These are phyloP conservation scores for Fulmarus glacialis DNA, from an alignment of 2,113 vertebrate genomes.

Conservation along the genomic window DNA sequence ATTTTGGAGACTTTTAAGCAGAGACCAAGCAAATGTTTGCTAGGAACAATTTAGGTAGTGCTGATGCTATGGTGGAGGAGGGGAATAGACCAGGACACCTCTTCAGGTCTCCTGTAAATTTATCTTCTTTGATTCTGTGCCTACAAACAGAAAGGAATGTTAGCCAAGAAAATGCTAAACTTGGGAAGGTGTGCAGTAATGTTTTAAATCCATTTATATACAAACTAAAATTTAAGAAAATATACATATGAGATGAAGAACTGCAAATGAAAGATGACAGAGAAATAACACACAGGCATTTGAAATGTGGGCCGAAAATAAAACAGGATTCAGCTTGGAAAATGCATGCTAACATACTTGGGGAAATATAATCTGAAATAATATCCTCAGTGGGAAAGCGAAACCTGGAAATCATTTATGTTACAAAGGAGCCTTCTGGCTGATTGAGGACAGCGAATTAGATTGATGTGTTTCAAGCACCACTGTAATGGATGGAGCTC, in stretches of 20 bases:
- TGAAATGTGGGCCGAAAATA: constrained; percentile 9
- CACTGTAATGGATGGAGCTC: background rate
- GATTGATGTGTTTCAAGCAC: constrained; percentile 16
- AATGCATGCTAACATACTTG: constrained; percentile 9
- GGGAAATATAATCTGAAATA: constrained; percentile 46
- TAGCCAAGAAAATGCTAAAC: constrained; percentile 41
- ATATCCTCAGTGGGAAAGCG: constrained; percentile 22
- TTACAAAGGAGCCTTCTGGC: constrained; percentile 32
- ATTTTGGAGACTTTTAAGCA: background rate
- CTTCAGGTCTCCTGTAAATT: background rate
- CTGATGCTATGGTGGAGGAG: background rate
- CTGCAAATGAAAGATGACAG: constrained; percentile 56
- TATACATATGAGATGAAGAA: constrained; percentile 40
- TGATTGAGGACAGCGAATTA: constrained; percentile 1
- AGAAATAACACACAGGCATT: constrained; percentile 38
- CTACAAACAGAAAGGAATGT: background rate
- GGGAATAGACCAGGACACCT: background rate
- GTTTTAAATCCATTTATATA: constrained; percentile 43
- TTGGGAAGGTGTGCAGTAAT: constrained; percentile 29
- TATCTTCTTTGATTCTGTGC: background rate
- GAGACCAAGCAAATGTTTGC: background rate
- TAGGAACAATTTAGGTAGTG: background rate
- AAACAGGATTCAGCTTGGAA: constrained; percentile 42
- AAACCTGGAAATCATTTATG: constrained; percentile 47
- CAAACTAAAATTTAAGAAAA: constrained; percentile 57